These are phyloP conservation scores for Camptogramma bilineatum DNA, from an alignment of 2,888 invertebrate species.

Conservation along the genomic window DNA sequence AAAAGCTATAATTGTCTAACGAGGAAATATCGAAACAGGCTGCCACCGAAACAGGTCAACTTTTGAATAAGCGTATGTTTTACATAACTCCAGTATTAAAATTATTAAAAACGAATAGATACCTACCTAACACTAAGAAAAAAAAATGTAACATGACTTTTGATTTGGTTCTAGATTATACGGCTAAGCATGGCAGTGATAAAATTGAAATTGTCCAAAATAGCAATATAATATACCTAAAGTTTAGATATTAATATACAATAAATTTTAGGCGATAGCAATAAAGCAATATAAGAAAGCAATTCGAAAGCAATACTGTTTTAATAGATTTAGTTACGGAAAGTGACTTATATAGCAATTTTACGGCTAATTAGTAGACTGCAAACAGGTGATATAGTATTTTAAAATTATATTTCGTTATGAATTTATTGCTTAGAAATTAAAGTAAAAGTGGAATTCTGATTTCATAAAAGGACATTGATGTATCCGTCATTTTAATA, in stretches of 20 bases:
- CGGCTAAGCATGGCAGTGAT: conserved; percentile 56
- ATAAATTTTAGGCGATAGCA: conserved; percentile 55
- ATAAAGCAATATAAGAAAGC: conserved; percentile 42
- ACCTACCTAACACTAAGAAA: conserved; percentile 12
- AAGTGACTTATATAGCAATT: conserved; percentile 54
- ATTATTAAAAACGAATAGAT: conserved; percentile 11
- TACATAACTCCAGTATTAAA: conserved; percentile 16
- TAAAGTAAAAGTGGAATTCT: conserved; percentile 36
- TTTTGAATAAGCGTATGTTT: conserved; percentile 18
- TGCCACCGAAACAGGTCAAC: conserved; percentile 22
- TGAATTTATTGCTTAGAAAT: conserved; percentile 55
- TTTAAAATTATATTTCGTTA: conserved; percentile 54
- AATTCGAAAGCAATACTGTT: conserved; percentile 64
- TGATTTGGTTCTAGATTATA: conserved; percentile 28
- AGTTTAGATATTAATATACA: conserved; percentile 35
- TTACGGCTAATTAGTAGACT: conserved; percentile 71
- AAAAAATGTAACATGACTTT: conserved; percentile 12
- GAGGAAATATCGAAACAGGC: conserved; percentile 15
- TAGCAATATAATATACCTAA: conserved; percentile 58
- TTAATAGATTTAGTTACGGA: conserved; percentile 57
- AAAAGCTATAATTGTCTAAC: background rate
- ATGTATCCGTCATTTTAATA: conserved; percentile 14
- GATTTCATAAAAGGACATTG: conserved; percentile 19
- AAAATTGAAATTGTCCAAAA: conserved; percentile 69
- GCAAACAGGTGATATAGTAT: conserved; percentile 69